phyloP scores from a whole-genome alignment of 2,113 vertebrate species.

The Tyto alba region DNA sequence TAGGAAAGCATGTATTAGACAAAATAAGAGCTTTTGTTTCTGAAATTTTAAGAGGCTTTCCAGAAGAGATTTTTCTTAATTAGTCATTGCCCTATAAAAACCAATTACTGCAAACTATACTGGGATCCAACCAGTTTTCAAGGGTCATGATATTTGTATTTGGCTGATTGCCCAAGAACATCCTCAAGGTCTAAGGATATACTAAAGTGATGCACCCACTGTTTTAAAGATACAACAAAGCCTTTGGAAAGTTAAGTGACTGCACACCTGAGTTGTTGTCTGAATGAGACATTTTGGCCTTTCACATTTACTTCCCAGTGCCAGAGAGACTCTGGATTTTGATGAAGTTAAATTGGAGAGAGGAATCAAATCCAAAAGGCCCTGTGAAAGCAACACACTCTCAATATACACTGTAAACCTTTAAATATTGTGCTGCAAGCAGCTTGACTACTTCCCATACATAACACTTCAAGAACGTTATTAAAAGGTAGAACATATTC shows the following conservation, averaged over 20 bases:
- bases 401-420: neutral
- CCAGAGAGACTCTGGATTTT: neutral
- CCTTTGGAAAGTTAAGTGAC: neutral
- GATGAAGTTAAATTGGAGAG: neutral
- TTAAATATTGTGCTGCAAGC: neutral
- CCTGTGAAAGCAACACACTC: neutral
- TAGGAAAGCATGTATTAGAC: neutral
- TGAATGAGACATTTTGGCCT: neutral
- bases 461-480: neutral
- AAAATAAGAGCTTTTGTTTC: neutral
- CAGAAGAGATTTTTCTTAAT: neutral
- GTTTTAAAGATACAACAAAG: neutral
- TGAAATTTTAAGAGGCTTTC: neutral
- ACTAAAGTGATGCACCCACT: neutral
- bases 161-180: neutral
- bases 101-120: neutral
- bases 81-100: neutral
- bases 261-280: neutral
- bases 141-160: neutral
- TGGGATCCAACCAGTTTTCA: neutral
- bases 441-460: neutral
- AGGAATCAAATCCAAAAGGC: neutral
- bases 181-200: neutral
- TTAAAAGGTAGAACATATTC: neutral
- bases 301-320: neutral